Conservation (phyloP, 2,113 vertebrate species). For the Pollachius pollachius region DNA sequence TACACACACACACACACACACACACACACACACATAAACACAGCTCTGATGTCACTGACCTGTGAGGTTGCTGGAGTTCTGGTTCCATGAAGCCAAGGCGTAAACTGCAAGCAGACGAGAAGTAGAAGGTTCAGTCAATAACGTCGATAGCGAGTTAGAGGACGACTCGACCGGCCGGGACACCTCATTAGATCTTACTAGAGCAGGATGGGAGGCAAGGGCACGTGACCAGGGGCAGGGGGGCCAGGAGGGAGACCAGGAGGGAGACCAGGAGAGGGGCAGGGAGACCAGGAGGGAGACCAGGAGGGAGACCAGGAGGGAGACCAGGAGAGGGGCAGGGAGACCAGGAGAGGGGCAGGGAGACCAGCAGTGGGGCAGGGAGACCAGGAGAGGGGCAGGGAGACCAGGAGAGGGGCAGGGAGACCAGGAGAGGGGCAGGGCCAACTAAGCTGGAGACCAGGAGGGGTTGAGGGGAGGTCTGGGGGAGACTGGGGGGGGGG, state of each 20-base stretch:
- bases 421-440: too few relatives aligned
- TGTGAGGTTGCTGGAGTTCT: slow-evolving; percentile 50
- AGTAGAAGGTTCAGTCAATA: slow-evolving; percentile 31
- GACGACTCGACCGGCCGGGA: too few relatives aligned
- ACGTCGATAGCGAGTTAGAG: slow-evolving; percentile 4
- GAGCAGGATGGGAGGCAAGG: slow-evolving; percentile 23
- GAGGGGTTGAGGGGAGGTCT: too few relatives aligned
- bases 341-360: too few relatives aligned
- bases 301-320: too few relatives aligned
- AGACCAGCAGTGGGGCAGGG: too few relatives aligned
- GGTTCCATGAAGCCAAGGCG: slow-evolving; percentile 60
- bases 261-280: slow-evolving; percentile 36
- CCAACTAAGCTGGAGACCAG: too few relatives aligned
- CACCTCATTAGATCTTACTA: slow-evolving; percentile 24
- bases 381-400: too few relatives aligned
- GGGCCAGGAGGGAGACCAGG: slow-evolving; percentile 32
- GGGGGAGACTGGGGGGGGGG: not conserved
- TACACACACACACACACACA: too few relatives aligned
- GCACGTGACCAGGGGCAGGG: slow-evolving; percentile 35
- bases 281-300: not conserved
- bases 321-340: too few relatives aligned
- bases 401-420: too few relatives aligned
- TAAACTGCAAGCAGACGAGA: slow-evolving; percentile 55
- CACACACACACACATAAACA: too few relatives aligned
- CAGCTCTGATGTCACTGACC: slow-evolving; percentile 52